A percentile compares a stretch with the other conserved stretches of the same genome.
These are phyloP conservation scores for Torymus auratus DNA, from an alignment of 2,888 invertebrate species.

Conservation along the genomic window DNA sequence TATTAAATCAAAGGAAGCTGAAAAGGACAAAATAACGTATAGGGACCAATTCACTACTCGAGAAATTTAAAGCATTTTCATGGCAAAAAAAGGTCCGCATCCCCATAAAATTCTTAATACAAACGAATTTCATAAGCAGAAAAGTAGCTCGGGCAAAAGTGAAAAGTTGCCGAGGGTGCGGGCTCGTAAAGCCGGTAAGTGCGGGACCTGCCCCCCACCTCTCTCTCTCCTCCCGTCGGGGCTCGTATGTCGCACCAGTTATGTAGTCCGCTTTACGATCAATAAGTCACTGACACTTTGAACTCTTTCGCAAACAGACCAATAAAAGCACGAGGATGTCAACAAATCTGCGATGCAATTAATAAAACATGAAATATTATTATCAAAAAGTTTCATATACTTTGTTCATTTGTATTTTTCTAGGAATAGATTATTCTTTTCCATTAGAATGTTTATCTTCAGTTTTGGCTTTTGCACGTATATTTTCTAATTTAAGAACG, in stretches of 20 bases:
- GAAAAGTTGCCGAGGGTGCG: constrained; percentile 37
- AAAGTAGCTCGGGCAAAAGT: constrained; percentile 33
- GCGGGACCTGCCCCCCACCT: constrained; percentile 16
- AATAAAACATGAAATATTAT: too few species aligned
- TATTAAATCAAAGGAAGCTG: too few species aligned
- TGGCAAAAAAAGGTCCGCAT: neutral
- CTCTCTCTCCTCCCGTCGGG: neutral
- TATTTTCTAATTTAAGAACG: too few species aligned
- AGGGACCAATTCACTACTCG: neutral
- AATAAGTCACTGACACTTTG: constrained; percentile 56
- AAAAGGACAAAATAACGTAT: too few species aligned
- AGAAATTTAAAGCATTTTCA: constrained; percentile 9
- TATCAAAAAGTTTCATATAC: too few species aligned
- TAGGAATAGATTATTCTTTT: too few species aligned
- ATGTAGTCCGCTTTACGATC: constrained; percentile 50
- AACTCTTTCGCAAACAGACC: constrained; percentile 43
- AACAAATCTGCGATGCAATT: constrained; percentile 7
- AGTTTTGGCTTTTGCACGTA: too few species aligned
- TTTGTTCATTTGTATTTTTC: too few species aligned
- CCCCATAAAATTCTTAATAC: constrained; percentile 41
- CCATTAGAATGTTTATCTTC: too few species aligned
- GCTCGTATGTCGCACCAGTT: neutral
- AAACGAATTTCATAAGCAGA: constrained; percentile 52
- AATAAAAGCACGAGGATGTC: constrained; percentile 6
- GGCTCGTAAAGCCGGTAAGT: constrained; percentile 49